These are phyloP conservation scores for Philypnodon macrostomus DNA, from an alignment of 2,797 vertebrate species.

Conservation along the genomic window DNA sequence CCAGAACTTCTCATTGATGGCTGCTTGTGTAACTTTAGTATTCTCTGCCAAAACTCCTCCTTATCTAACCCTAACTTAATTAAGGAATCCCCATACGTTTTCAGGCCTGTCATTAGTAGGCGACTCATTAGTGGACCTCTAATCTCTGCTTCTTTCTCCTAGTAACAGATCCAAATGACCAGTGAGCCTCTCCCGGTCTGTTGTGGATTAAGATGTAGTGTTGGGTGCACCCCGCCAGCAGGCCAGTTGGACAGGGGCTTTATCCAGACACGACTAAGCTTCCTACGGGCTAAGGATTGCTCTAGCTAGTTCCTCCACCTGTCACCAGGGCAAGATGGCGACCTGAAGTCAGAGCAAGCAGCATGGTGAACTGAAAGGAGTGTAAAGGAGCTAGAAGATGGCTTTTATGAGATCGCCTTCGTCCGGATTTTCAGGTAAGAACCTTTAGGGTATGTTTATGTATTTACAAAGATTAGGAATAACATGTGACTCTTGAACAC, in stretches of 20 bases:
- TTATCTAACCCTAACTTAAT: background rate
- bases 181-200: conserved; percentile 44
- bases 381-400: conserved; percentile 46
- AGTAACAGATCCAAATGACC: conserved; percentile 39
- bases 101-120: conserved; percentile 61
- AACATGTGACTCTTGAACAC: background rate
- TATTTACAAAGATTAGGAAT: too few relatives aligned
- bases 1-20: background rate
- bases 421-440: conserved; percentile 64
- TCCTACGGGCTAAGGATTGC: conserved; percentile 51
- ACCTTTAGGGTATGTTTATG: too few relatives aligned
- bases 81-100: conserved; percentile 25
- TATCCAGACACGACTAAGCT: conserved; percentile 53
- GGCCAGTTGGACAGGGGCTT: conserved; percentile 44
- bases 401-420: conserved; percentile 57
- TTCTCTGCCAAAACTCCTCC: background rate
- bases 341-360: conserved; percentile 18
- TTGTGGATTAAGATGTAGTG: conserved; percentile 42
- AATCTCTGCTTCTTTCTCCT: conserved; percentile 51
- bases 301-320: conserved; percentile 36
- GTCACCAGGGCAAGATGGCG: conserved; percentile 38
- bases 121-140: conserved; percentile 48
- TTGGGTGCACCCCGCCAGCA: conserved; percentile 36
- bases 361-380: conserved; percentile 30
- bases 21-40: conserved; percentile 22